Evolutionary conservation across 2,888 invertebrate genomes (phyloP).

Genomic region (Pandemis heparana): DNA sequence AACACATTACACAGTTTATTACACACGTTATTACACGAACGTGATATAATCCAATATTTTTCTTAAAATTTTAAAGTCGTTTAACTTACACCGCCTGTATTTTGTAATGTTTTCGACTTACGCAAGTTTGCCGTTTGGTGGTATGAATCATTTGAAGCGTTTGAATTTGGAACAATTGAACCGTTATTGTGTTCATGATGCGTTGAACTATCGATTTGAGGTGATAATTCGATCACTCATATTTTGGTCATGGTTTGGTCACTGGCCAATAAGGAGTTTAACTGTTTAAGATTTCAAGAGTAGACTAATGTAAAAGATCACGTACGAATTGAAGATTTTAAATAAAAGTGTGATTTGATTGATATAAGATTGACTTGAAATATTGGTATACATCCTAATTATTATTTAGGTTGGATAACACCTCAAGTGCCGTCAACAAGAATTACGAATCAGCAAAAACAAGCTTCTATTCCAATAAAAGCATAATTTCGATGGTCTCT

Average conservation of each 20-base stretch:
- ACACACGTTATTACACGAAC: conserved; percentile 25
- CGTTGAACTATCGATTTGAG: conserved; percentile 21
- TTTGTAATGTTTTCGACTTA: conserved; percentile 27
- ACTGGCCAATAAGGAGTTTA: background rate
- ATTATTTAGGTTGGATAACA: no score
- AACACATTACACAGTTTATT: conserved; percentile 33
- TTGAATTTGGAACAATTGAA: conserved; percentile 37
- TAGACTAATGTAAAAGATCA: no score
- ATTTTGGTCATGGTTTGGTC: conserved; percentile 16
- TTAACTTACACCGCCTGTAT: conserved; percentile 11
- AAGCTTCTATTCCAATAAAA: no score
- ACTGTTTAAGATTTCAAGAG: background rate
- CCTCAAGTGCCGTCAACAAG: no score
- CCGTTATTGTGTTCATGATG: conserved; percentile 32
- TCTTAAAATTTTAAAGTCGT: conserved; percentile 6
- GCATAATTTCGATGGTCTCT: no score
- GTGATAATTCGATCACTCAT: conserved; percentile 23
- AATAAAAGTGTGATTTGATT: no score
- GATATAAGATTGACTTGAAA: no score
- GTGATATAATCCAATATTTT: conserved; percentile 30
- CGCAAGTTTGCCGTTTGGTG: conserved; percentile 26
- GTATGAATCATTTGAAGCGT: conserved; percentile 19
- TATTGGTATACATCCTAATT: no score
- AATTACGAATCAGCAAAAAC: no score
- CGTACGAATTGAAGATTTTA: no score